Percentiles rank a stretch among this genome's conserved stretches.
Evolutionary conservation across 2,113 vertebrate genomes (phyloP).

Genomic region (Pygoscelis antarcticus): DNA sequence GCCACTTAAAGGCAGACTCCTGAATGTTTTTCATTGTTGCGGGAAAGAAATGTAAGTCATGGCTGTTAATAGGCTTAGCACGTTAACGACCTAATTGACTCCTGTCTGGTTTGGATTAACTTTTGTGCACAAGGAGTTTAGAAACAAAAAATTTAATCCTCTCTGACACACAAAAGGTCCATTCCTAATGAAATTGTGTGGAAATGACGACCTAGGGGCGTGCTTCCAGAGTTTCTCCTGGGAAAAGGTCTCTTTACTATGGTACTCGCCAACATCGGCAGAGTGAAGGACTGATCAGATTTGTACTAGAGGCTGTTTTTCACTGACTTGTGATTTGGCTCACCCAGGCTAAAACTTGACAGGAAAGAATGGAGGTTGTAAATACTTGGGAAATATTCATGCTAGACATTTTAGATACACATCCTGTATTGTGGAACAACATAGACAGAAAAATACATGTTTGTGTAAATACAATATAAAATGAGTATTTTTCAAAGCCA

Average conservation of each 20-base stretch:
- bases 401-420: not conserved
- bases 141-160: conserved; percentile 33
- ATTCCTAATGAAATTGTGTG: conserved; percentile 18
- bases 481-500: not conserved
- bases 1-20: not conserved
- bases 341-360: not conserved
- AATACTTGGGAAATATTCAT: not conserved
- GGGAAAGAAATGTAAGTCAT: conserved; percentile 25
- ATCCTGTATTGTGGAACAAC: not conserved
- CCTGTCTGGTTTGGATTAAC: conserved; percentile 59
- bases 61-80: conserved; percentile 36
- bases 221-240: not conserved
- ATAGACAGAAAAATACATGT: not conserved
- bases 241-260: not conserved
- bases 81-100: conserved; percentile 31
- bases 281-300: not conserved
- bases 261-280: not conserved
- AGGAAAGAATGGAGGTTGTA: not conserved
- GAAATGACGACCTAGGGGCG: not conserved
- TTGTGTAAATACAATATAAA: not conserved
- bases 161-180: not conserved
- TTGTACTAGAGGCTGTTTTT: not conserved
- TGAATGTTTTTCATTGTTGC: not conserved
- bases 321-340: not conserved
- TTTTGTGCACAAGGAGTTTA: conserved; percentile 15